Base-by-base conservation (phyloP, 1,140 invertebrate species). In the Chionoecetes opilio region DNA sequence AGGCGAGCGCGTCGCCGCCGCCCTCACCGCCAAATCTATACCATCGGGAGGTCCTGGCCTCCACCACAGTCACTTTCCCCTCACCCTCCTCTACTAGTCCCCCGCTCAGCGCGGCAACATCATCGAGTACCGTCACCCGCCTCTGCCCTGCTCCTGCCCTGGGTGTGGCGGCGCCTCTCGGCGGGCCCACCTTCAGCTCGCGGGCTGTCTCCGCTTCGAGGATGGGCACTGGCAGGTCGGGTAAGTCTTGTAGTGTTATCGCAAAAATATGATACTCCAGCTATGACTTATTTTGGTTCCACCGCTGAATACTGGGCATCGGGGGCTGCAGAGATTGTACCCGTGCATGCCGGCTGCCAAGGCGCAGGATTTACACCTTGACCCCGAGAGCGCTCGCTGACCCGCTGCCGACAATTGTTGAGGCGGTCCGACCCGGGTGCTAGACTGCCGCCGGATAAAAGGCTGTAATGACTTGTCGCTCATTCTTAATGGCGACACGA, bases 171-270 rank as follows among this genome's bases (percentile, higher is more conserved):
- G 63, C 75, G 82, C 6, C 75, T 37, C 88, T 94, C n/a, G 38
- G 88, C 38, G 88, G 88, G 5, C 88, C 88, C 2, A 63, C 93
- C 9, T 94, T 91, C 93, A 85, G 29, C 41, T 31, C 84, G 88
- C 53, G 88, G 37, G 75, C 46, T 21, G 35, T 89, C 82, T 35
- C 34, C 93, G 85, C 93, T 41, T 38, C 93, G 34, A 94, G 93
- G 32, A 94, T 94, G 93, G 93, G 93, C 75, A 94, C 93, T 26
- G 89, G 93, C 34, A 94, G 93, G 46, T 94, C 93, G 91, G 93
- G 93, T 94, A 89, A 91, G 93, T 84, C 8, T 82, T 75, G 21
- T 2, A 75, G 63, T 75, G n/a, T 75, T 75, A n/a, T n/a, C n/a
- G n/a, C 21, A 21, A 2, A n/a, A 2, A 5, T 75, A 17, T 75